Conservation (phyloP, 2,797 vertebrate genomes). For the Neosilurus mollespiculum region DNA sequence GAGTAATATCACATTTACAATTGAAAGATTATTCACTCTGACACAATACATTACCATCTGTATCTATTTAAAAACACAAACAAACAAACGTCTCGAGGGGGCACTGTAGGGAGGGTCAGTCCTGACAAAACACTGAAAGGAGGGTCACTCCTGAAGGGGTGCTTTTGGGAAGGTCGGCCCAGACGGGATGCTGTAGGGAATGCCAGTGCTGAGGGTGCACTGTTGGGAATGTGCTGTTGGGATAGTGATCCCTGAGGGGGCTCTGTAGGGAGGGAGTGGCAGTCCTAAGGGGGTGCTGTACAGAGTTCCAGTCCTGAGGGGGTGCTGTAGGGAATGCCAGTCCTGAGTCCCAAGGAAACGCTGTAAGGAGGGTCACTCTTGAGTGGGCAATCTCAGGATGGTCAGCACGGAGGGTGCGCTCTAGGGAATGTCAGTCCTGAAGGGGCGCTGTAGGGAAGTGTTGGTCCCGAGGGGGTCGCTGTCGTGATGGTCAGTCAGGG, state of each 20-base stretch:
- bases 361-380: neutral
- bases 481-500: neutral
- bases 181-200: neutral
- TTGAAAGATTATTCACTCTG: neutral
- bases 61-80: too few relatives aligned
- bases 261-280: neutral
- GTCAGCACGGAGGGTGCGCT: neutral
- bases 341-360: neutral
- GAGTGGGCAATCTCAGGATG: neutral
- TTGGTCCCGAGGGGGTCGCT: neutral
- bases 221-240: too few relatives aligned
- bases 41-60: neutral
- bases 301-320: neutral
- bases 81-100: neutral
- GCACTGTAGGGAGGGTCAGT: neutral
- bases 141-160: neutral
- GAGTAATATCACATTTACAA: neutral
- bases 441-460: too few relatives aligned
- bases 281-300: neutral
- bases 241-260: neutral
- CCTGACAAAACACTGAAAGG: rapidly evolving
- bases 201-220: neutral
- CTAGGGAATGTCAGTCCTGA: neutral
- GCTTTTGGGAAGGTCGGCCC: neutral
- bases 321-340: neutral